Evolutionary conservation across 2,113 vertebrate species (phyloP), one percentile per base, ranked within the genome.

Genomic region (Melanocharis versteri): DNA sequence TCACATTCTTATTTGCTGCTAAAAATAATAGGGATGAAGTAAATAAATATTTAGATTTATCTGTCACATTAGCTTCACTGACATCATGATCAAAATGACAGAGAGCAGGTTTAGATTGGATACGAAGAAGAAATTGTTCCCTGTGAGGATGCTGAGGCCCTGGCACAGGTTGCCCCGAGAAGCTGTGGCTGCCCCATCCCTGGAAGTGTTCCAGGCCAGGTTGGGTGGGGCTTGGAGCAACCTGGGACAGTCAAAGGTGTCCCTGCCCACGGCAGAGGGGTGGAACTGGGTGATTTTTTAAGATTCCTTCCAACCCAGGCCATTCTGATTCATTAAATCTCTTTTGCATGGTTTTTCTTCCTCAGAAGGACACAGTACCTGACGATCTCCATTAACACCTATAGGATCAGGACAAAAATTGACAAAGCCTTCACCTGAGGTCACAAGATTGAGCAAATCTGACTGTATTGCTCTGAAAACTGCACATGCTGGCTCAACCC

Each of bases 151-250:
- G 20, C 0, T 3, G 20, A 76, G 78, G 30, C 24, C 14, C 30
- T 89, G n/a, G 70, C 13, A 60, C n/a, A 68, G 26, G 30, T 1
- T 60, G 1, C 2, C 39, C 61, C 35, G 30, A 42, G 66, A 0
- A 88, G n/a, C 47, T 83, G 70, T 76, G 53, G 53, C 20, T 83
- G 40, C 6, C 8, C 11, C 60, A 89, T 45, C 20, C 14, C 53
- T 75, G 39, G 37, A 0, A 68, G 24, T 26, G 28, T 60, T 0
- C 24, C 0, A 53, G 28, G 16, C 20, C 33, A 45, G 53, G 61
- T 0, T 68, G n/a, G 53, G 75, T 22, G 30, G 24, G 30, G 24
- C 39, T 75, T 1, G 4, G 53, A 47, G 45, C n/a, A 60, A 5
- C 0, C n/a, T 75, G 87, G 24, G 3, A 0, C 7, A 18, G n/a